phyloP scores from a whole-genome alignment of 2,797 vertebrate genomes.

The Cirrhinus mrigala region DNA sequence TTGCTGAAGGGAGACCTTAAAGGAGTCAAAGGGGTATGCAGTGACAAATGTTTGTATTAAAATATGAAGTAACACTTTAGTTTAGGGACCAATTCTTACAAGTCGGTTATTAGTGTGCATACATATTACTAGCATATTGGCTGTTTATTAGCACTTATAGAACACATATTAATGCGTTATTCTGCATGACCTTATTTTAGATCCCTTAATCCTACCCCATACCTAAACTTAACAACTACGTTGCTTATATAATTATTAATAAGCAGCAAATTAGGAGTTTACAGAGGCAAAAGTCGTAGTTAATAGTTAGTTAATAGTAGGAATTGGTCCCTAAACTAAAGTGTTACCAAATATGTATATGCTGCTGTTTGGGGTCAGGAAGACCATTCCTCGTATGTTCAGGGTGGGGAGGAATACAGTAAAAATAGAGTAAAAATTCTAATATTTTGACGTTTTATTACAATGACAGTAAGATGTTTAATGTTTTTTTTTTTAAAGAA shows the following conservation, averaged over 20 bases:
- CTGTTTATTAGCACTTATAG: not conserved
- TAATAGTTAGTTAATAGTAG: not conserved
- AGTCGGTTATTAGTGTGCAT: not conserved
- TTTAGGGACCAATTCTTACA: not conserved
- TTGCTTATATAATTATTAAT: not conserved
- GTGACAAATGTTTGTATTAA: constrained; percentile 31
- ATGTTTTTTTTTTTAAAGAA: no score
- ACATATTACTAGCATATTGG: not conserved
- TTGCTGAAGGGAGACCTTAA: constrained; percentile 97
- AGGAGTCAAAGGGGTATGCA: constrained; percentile 93
- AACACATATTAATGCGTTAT: not conserved
- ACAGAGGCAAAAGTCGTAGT: not conserved
- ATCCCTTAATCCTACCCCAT: not conserved
- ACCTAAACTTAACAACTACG: not conserved
- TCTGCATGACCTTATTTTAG: not conserved
- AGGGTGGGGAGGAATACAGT: not conserved
- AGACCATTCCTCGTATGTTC: no score
- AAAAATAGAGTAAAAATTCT: not conserved
- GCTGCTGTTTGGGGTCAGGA: no score
- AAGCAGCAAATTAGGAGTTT: not conserved
- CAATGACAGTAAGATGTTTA: not conserved
- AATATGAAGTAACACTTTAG: not conserved
- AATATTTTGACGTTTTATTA: not conserved
- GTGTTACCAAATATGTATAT: not conserved
- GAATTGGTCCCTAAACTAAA: not conserved